Percentiles rank a stretch among this genome's conserved stretches.
These are phyloP conservation scores for Pristis pectinata DNA, from an alignment of 2,797 vertebrate species.

Conservation along the genomic window DNA sequence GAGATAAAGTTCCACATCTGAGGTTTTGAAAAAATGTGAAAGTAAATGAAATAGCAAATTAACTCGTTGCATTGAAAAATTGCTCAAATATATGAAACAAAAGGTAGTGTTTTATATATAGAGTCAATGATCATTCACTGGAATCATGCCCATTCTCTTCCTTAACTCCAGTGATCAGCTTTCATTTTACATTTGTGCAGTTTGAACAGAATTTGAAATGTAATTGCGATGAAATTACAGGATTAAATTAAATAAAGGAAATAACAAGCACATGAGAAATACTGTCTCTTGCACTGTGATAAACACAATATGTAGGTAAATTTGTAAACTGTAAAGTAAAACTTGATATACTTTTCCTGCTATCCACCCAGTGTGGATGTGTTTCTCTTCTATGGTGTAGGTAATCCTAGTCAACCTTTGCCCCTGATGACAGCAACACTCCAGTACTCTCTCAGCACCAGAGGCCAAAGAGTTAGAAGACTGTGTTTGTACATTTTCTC, in stretches of 20 bases:
- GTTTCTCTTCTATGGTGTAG: constrained; percentile 1
- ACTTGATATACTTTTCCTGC: not conserved
- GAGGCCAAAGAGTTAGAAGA: constrained; percentile 9
- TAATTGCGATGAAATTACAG: not conserved
- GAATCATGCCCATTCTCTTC: not conserved
- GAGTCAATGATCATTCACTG: not conserved
- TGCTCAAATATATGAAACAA: not conserved
- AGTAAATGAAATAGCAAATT: not conserved
- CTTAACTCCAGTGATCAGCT: not conserved
- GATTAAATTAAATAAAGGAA: not conserved
- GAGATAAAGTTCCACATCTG: not conserved
- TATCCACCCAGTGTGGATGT: not conserved
- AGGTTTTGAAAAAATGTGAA: not conserved
- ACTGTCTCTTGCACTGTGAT: not conserved
- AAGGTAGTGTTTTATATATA: not conserved
- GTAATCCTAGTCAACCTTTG: not conserved
- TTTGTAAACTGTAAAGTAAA: constrained; percentile 3
- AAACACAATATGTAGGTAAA: not conserved
- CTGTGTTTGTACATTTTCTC: constrained; percentile 20
- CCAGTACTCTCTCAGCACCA: constrained; percentile 22
- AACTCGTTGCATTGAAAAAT: not conserved
- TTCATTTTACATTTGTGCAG: not conserved
- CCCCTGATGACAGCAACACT: constrained; percentile 34
- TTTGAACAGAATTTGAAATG: not conserved
- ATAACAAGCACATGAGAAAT: not conserved